These are phyloP conservation scores for Magallana gigas DNA, from an alignment of 1,140 invertebrate species.

Conservation along the genomic window DNA sequence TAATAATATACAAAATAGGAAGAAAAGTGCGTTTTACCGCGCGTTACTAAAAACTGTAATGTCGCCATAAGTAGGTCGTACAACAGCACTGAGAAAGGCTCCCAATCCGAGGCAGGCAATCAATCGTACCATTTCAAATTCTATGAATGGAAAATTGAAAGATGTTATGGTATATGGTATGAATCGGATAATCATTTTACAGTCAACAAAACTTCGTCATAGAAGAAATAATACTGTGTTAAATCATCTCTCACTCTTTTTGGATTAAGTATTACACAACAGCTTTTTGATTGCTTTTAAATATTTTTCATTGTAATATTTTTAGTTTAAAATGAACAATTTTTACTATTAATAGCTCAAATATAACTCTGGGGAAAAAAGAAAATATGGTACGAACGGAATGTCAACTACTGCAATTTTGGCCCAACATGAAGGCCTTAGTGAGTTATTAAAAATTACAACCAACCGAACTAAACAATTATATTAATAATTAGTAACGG, in stretches of 20 bases:
- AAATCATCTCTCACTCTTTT: background rate
- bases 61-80: background rate
- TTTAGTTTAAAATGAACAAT: background rate
- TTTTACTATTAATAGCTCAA: background rate
- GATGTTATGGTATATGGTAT: no score
- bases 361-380: no score
- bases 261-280: no score
- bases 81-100: background rate
- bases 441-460: no score
- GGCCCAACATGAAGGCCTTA: no score
- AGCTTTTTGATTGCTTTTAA: background rate
- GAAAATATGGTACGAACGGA: no score
- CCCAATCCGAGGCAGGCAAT: background rate
- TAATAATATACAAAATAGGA: background rate
- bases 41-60: conserved; percentile 2
- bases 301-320: background rate
- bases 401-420: no score
- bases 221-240: background rate
- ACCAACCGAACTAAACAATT: no score
- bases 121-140: background rate
- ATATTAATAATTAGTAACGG: no score
- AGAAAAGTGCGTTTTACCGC: background rate
- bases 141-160: background rate
- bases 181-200: no score
- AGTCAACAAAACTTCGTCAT: background rate